These are phyloP conservation scores for Theristicus caerulescens DNA, from an alignment of 2,113 vertebrate genomes.

Conservation along the genomic window DNA sequence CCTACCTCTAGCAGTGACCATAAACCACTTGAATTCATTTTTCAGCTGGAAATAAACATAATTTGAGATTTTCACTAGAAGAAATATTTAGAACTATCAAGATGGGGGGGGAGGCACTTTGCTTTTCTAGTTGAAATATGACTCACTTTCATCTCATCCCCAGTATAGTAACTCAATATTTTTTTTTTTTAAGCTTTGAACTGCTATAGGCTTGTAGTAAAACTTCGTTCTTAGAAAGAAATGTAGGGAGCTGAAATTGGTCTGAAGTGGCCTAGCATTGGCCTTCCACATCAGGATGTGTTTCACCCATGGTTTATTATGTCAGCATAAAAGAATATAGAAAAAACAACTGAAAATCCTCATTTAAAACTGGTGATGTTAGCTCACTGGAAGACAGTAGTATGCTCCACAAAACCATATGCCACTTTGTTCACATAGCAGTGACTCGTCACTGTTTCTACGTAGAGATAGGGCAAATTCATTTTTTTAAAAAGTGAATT, in stretches of 20 bases:
- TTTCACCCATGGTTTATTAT: neutral
- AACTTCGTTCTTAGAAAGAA: neutral
- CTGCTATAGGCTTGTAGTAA: neutral
- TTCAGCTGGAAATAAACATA: neutral
- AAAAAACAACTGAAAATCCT: neutral
- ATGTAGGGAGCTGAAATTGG: neutral
- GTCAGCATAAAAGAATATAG: neutral
- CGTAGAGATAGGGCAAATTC: neutral
- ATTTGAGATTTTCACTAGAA: neutral
- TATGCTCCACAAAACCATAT: neutral
- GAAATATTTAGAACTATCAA: neutral
- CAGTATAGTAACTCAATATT: neutral
- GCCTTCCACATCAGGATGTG: neutral
- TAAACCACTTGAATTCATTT: neutral
- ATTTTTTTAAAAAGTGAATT: neutral
- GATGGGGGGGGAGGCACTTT: neutral
- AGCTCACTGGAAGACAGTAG: neutral
- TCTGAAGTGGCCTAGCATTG: neutral
- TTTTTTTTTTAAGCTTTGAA: neutral
- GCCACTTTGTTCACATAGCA: neutral
- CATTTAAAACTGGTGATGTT: neutral
- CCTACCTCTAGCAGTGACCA: neutral
- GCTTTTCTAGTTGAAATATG: neutral
- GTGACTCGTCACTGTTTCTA: neutral
- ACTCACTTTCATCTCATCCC: neutral